Evolutionary conservation across 2,888 invertebrate genomes (phyloP).

Genomic region (Cenopis cana): DNA sequence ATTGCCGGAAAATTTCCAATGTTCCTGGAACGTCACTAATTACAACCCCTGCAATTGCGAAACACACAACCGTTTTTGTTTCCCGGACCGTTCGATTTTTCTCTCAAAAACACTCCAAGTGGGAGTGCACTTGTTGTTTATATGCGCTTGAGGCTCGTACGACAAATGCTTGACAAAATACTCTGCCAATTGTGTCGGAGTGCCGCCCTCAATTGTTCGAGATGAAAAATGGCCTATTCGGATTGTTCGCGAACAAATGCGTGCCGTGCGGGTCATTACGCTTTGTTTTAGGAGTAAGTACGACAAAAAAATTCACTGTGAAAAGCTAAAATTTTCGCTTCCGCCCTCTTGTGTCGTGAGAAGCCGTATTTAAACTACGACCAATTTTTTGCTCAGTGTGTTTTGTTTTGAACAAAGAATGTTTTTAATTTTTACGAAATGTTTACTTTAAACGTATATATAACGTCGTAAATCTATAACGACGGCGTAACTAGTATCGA

Average conservation of each 20-base stretch:
- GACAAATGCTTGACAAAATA: conserved; percentile 84
- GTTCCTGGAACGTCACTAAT: too few relatives aligned
- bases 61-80: background rate
- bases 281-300: conserved; percentile 82
- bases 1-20: too few relatives aligned
- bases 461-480: background rate
- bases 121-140: conserved; percentile 72
- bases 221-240: conserved; percentile 84
- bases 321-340: conserved; percentile 76
- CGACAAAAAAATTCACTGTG: conserved; percentile 76
- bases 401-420: conserved; percentile 54
- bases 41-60: background rate
- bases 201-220: conserved; percentile 83
- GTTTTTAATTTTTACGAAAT: conserved; percentile 29
- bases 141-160: conserved; percentile 68
- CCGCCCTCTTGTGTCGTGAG: conserved; percentile 71
- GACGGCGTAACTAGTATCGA: background rate
- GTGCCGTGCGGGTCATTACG: conserved; percentile 83
- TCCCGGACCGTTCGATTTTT: conserved; percentile 25
- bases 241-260: conserved; percentile 84
- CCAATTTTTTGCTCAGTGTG: conserved; percentile 71
- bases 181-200: conserved; percentile 82
- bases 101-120: conserved; percentile 48
- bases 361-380: conserved; percentile 68
- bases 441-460: conserved; percentile 17